Conservation (phyloP, 2,797 vertebrate genomes). For the Urocyon cinereoargenteus region DNA sequence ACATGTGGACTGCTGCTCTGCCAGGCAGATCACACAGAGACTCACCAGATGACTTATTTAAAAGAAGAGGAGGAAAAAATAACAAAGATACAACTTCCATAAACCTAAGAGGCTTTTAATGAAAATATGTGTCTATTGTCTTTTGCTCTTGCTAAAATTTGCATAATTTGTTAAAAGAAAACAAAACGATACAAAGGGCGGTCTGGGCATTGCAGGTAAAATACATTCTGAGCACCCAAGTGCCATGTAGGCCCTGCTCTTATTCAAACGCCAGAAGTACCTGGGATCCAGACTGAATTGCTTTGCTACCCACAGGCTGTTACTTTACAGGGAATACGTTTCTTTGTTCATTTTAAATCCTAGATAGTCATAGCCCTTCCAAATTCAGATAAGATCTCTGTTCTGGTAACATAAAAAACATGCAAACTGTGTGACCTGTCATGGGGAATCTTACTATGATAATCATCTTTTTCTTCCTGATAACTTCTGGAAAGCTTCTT, state of each 20-base stretch:
- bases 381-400: neutral
- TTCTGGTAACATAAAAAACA: neutral
- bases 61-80: neutral
- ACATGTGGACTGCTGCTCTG: accelerated
- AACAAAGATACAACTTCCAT: neutral
- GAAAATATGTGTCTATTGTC: neutral
- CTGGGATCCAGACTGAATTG: accelerated
- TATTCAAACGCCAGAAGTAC: too few species aligned
- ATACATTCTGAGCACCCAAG: neutral
- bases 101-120: neutral
- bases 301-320: accelerated
- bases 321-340: accelerated
- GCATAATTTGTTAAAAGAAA: neutral
- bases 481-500: neutral
- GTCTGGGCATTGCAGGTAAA: neutral
- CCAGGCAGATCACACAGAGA: accelerated
- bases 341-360: neutral
- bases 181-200: neutral
- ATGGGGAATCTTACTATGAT: neutral
- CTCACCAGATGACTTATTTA: neutral
- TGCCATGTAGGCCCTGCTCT: neutral
- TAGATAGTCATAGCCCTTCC: neutral
- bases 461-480: neutral
- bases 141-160: neutral
- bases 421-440: neutral